These are phyloP conservation scores for Callocephalon fimbriatum DNA, from an alignment of 2,113 vertebrate genomes.

Conservation along the genomic window DNA sequence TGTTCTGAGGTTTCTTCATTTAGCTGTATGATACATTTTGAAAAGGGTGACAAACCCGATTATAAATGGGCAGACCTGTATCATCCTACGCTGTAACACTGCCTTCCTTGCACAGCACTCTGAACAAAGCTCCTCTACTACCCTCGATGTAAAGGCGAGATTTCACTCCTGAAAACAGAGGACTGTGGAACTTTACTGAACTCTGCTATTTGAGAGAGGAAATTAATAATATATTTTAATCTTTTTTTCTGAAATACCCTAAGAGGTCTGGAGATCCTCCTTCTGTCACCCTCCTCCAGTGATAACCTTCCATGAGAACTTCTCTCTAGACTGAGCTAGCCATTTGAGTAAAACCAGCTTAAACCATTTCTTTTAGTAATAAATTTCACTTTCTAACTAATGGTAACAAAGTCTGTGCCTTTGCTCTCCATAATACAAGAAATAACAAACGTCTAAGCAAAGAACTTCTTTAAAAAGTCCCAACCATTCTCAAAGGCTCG, in stretches of 20 bases:
- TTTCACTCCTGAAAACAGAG: background rate
- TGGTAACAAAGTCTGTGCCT: background rate
- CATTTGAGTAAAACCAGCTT: background rate
- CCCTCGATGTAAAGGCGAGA: background rate
- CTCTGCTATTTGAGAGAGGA: background rate
- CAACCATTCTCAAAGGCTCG: background rate
- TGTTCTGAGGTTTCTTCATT: constrained; percentile 21
- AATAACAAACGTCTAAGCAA: background rate
- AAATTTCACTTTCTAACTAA: background rate
- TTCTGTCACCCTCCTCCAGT: background rate
- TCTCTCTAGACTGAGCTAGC: background rate
- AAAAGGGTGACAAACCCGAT: background rate
- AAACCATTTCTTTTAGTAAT: background rate
- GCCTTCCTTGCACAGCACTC: background rate
- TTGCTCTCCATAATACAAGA: background rate
- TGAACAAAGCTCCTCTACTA: background rate
- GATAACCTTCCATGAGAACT: background rate
- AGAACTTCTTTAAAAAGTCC: background rate
- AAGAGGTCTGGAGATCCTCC: background rate
- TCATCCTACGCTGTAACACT: background rate
- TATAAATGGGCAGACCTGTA: background rate
- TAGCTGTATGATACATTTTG: background rate
- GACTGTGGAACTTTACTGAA: background rate
- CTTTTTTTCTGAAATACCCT: background rate
- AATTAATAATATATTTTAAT: background rate